Conservation (phyloP, 2,888 invertebrate species). For the Strigamia maritima region DNA sequence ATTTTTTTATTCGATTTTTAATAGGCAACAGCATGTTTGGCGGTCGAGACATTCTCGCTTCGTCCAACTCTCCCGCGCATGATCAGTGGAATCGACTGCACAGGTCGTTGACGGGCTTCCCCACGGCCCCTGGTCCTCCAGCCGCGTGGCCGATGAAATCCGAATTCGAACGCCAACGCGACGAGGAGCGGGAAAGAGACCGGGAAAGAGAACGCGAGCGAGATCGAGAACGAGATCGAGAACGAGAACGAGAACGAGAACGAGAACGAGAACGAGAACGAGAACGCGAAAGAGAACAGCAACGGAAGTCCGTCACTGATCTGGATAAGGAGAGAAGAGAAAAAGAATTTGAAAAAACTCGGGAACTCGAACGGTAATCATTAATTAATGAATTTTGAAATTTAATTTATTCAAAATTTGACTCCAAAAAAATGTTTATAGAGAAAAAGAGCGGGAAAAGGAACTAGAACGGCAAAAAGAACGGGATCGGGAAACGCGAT, state of each 20-base stretch:
- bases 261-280: conserved; percentile 40
- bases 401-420: too few relatives aligned
- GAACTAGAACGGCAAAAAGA: conserved; percentile 51
- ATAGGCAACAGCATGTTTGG: conserved; percentile 42
- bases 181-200: conserved; percentile 47
- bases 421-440: too few relatives aligned
- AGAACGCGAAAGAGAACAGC: conserved; percentile 41
- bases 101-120: conserved; percentile 61
- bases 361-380: conserved; percentile 45
- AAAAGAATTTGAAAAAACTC: conserved; percentile 51
- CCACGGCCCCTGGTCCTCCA: conserved; percentile 54
- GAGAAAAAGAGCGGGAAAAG: conserved; percentile 55
- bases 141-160: conserved; percentile 56
- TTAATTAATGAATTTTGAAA: neutral
- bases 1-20: neutral
- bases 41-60: conserved; percentile 37
- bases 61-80: conserved; percentile 41
- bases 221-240: conserved; percentile 40
- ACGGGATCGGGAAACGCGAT: conserved; percentile 42
- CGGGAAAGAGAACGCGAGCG: conserved; percentile 40
- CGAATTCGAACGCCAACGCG: conserved; percentile 40
- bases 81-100: conserved; percentile 54
- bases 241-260: conserved; percentile 40
- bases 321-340: conserved; percentile 37
- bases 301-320: conserved; percentile 41